These are phyloP conservation scores for Homalodisca vitripennis DNA, from an alignment of 1,140 invertebrate species.

Conservation along the genomic window DNA sequence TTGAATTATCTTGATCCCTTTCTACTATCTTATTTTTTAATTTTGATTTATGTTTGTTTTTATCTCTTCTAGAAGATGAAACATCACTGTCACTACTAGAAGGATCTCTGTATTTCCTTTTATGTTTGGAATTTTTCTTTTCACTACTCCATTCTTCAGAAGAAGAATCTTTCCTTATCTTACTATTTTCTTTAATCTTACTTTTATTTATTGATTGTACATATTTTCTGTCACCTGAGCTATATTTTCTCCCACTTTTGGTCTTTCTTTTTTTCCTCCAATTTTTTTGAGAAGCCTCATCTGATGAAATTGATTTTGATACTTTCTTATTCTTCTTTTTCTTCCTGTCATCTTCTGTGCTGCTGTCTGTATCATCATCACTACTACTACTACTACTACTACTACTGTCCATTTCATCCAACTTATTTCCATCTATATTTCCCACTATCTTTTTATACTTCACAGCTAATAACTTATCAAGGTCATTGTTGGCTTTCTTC, in stretches of 20 bases:
- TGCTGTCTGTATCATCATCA: slow-evolving; percentile 22
- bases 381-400: slow-evolving; percentile 9
- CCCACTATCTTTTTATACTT: slow-evolving; percentile 4
- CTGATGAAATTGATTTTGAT: slow-evolving; percentile 13
- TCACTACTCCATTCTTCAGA: not conserved
- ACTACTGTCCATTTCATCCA: slow-evolving; percentile 2
- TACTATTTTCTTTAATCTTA: slow-evolving; percentile 7
- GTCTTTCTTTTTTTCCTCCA: slow-evolving; percentile 13
- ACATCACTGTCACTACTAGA: not conserved
- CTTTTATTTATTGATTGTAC: slow-evolving; percentile 1
- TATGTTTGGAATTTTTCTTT: not conserved
- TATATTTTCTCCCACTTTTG: not conserved
- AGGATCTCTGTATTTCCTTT: not conserved
- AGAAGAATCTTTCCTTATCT: slow-evolving; percentile 19
- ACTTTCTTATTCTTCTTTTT: not conserved
- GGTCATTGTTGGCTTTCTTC: slow-evolving; percentile 9
- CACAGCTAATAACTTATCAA: not conserved
- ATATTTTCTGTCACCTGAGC: not conserved
- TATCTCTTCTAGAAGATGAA: not conserved
- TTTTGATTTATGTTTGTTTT: not conserved
- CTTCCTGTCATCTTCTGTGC: not conserved
- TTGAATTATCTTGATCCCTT: not conserved
- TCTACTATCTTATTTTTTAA: no score
- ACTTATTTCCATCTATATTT: not conserved
- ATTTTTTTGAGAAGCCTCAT: no score